These are phyloP conservation scores for Cyclargus thomasi DNA, from an alignment of 1,140 invertebrate species.

Conservation along the genomic window DNA sequence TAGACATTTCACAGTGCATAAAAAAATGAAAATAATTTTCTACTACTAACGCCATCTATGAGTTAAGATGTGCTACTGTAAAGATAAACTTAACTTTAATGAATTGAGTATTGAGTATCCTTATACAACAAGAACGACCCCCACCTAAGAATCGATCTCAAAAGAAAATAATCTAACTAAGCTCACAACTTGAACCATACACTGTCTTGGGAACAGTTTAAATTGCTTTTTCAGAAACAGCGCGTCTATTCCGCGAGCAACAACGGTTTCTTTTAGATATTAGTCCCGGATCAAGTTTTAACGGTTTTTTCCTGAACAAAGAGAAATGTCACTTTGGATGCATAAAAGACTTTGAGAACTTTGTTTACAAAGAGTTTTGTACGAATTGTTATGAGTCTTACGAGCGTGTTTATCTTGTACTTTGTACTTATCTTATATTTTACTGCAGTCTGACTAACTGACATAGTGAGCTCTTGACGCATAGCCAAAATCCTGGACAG, in stretches of 20 bases:
- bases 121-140: no score
- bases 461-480: no score
- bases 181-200: conserved; percentile 31
- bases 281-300: conserved; percentile 56
- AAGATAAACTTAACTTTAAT: no score
- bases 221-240: conserved; percentile 66
- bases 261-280: conserved; percentile 57
- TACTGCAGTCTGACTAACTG: not conserved
- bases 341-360: conserved; percentile 27
- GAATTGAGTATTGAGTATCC: no score
- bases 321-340: conserved; percentile 34
- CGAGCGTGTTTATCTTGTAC: not conserved
- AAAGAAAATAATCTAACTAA: conserved; percentile 13
- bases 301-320: conserved; percentile 40
- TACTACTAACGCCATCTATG: no score
- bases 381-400: not conserved
- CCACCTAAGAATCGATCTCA: no score
- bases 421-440: not conserved
- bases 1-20: no score
- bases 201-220: conserved; percentile 51
- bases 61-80: no score
- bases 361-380: not conserved
- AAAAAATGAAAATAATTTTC: no score
- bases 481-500: no score
- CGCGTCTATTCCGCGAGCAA: conserved; percentile 50